phyloP scores from a whole-genome alignment of 1,140 invertebrate genomes.

The Bombus fervidus region DNA sequence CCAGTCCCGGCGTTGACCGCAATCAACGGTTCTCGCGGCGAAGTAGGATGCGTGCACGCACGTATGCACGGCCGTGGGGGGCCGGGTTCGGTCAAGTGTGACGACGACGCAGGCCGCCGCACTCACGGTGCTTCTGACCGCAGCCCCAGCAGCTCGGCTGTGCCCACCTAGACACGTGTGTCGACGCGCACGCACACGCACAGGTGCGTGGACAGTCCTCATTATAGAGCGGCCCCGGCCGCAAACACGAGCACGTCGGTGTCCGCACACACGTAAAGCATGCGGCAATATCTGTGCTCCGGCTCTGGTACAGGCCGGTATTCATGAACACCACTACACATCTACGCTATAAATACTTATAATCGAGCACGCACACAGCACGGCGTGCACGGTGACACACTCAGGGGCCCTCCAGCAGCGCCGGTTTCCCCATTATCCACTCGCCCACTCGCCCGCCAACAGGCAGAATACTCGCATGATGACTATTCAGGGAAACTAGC shows the following conservation, averaged over 20 bases:
- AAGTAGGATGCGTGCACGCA: constrained; percentile 49
- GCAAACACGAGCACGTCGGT: constrained; percentile 46
- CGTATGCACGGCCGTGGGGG: not conserved
- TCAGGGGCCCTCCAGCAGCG: constrained; percentile 55
- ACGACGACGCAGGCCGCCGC: constrained; percentile 50
- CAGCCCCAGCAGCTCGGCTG: not conserved
- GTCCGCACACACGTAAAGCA: constrained; percentile 17
- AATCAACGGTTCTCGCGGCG: constrained; percentile 61
- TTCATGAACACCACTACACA: constrained; percentile 37
- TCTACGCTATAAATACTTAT: constrained; percentile 55
- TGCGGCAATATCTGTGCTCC: constrained; percentile 24
- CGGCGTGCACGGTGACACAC: constrained; percentile 44
- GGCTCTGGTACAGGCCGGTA: not conserved
- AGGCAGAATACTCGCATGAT: constrained; percentile 69
- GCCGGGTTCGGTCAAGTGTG: constrained; percentile 40
- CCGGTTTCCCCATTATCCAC: constrained; percentile 64
- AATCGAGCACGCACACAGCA: constrained; percentile 31
- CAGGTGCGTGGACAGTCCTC: constrained; percentile 45
- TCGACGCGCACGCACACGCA: constrained; percentile 30
- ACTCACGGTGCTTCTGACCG: constrained; percentile 51
- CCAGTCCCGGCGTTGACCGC: constrained; percentile 64
- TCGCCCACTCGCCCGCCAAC: constrained; percentile 57
- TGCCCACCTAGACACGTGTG: constrained; percentile 18
- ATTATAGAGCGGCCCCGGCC: constrained; percentile 41
- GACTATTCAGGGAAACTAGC: constrained; percentile 70